phyloP scores from a whole-genome alignment of 1,140 invertebrate species.

The Dreissena polymorpha region DNA sequence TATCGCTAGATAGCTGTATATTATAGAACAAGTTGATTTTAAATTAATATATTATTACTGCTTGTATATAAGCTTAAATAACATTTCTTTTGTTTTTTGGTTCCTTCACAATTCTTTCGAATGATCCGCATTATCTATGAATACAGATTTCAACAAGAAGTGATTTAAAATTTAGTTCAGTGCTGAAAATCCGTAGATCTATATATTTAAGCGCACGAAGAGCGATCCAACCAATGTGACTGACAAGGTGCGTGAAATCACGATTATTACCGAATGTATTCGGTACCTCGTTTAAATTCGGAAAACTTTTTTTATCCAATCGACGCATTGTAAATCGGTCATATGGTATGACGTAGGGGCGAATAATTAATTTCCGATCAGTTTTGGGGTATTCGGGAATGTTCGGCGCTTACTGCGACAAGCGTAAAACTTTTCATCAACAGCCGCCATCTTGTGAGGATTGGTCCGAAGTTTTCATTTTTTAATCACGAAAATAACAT shows the following conservation, averaged over 20 bases:
- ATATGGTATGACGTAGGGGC: constrained; percentile 66
- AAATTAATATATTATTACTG: too few relatives aligned
- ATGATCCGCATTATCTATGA: too few relatives aligned
- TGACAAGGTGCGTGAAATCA: constrained; percentile 20
- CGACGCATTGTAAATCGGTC: constrained; percentile 6
- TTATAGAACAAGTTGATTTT: too few relatives aligned
- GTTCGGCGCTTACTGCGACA: constrained; percentile 86
- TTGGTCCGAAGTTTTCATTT: constrained; percentile 79
- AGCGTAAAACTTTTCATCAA: constrained; percentile 95
- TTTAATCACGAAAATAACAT: constrained; percentile 52
- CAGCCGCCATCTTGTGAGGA: constrained; percentile 94
- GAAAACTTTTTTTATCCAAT: constrained; percentile 22
- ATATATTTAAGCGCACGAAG: too few relatives aligned
- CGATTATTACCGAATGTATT: background rate
- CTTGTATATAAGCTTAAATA: too few relatives aligned
- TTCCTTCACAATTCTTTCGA: too few relatives aligned
- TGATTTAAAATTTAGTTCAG: too few relatives aligned
- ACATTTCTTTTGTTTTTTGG: too few relatives aligned
- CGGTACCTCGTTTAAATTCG: background rate
- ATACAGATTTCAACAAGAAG: too few relatives aligned
- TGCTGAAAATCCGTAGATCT: too few relatives aligned
- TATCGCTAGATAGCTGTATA: too few relatives aligned
- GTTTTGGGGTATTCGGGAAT: constrained; percentile 83
- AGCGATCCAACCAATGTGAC: constrained; percentile 7
- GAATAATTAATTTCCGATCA: constrained; percentile 74